phyloP scores from a whole-genome alignment of 1,140 invertebrate species.

The Ips nitidus region DNA sequence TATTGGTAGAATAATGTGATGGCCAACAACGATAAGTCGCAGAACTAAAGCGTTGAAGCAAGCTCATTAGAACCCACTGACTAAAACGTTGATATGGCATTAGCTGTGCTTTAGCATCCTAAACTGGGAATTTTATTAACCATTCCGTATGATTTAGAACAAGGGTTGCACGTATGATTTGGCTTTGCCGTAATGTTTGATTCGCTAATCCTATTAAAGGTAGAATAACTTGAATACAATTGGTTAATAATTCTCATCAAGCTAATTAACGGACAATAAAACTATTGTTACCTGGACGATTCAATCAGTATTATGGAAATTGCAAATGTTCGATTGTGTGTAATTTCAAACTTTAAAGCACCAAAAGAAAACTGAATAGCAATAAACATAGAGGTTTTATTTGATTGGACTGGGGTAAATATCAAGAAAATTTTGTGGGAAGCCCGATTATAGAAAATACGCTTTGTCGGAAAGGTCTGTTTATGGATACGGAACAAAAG shows the following conservation, averaged over 20 bases:
- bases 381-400: neutral
- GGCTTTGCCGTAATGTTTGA: slow-evolving; percentile 10
- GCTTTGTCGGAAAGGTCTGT: slow-evolving; percentile 10
- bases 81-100: slow-evolving; percentile 21
- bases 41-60: slow-evolving; percentile 21
- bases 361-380: slow-evolving; percentile 1
- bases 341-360: too few species aligned
- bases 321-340: too few species aligned
- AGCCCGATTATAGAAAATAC: slow-evolving; percentile 12
- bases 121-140: slow-evolving; percentile 28
- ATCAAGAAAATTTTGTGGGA: slow-evolving; percentile 1
- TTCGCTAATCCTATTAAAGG: too few species aligned
- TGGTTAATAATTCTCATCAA: too few species aligned
- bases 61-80: slow-evolving; percentile 27
- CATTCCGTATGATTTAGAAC: slow-evolving; percentile 24
- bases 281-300: too few species aligned
- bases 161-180: slow-evolving; percentile 8
- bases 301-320: too few species aligned
- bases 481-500: slow-evolving; percentile 9
- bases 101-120: slow-evolving; percentile 25
- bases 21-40: slow-evolving; percentile 14
- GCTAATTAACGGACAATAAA: too few species aligned
- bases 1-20: too few species aligned
- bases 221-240: too few species aligned
- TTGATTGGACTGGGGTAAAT: neutral